Evolutionary conservation across 2,888 invertebrate species (phyloP).

Genomic region (Carabus problematicus): DNA sequence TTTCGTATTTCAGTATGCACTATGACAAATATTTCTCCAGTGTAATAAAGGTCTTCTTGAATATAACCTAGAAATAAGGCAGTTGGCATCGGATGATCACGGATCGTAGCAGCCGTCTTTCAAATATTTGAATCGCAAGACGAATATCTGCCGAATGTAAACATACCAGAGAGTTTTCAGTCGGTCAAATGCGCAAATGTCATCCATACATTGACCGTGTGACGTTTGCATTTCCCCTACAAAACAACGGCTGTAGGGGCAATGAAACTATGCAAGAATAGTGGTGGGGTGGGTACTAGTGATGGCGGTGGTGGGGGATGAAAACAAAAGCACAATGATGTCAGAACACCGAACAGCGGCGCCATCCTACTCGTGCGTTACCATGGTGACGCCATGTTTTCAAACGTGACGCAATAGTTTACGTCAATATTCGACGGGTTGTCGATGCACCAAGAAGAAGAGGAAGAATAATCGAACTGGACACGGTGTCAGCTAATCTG

Average conservation of each 20-base stretch:
- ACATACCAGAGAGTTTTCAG: too few species aligned
- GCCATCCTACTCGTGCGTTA: constrained; percentile 51
- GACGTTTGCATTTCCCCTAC: background rate
- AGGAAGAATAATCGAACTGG: background rate
- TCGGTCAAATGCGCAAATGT: background rate
- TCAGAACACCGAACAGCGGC: constrained; percentile 36
- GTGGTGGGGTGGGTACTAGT: background rate
- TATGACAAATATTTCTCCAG: background rate
- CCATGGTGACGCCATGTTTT: constrained; percentile 57
- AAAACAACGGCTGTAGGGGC: background rate
- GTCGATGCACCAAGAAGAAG: background rate
- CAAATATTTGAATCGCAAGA: too few species aligned
- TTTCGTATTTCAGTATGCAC: too few species aligned
- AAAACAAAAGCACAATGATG: constrained; percentile 17
- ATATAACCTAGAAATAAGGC: too few species aligned
- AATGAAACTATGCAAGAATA: too few species aligned
- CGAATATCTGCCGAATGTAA: too few species aligned
- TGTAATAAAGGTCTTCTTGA: too few species aligned
- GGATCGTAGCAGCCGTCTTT: too few species aligned
- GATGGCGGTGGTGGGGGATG: constrained; percentile 1
- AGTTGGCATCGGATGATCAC: too few species aligned
- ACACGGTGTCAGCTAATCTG: background rate
- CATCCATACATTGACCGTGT: background rate
- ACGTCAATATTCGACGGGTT: constrained; percentile 46
- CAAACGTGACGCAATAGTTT: constrained; percentile 53